Evolutionary conservation across 2,797 vertebrate genomes (phyloP).

Genomic region (Anguilla megastoma): DNA sequence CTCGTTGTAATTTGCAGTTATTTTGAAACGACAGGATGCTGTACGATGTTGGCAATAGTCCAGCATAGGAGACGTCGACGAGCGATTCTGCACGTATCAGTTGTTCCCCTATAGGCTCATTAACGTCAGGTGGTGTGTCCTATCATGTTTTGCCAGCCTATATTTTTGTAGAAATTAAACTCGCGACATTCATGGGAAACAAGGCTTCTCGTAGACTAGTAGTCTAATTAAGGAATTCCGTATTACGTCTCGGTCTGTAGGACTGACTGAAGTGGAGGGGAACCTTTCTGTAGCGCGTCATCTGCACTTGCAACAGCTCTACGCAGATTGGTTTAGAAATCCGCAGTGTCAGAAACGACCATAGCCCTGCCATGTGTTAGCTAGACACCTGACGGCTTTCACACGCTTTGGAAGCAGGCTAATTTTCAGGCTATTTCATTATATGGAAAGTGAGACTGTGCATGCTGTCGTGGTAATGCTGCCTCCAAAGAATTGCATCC

Average conservation of each 20-base stretch:
- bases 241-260: neutral
- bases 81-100: neutral
- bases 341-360: slow-evolving; percentile 50
- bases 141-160: neutral
- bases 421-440: slow-evolving; percentile 54
- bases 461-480: slow-evolving; percentile 71
- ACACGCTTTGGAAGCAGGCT: slow-evolving; percentile 41
- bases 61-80: neutral
- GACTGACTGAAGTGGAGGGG: neutral
- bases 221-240: neutral
- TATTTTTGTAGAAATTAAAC: neutral
- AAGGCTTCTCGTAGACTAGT: neutral
- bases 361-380: slow-evolving; percentile 51
- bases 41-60: neutral
- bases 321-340: slow-evolving; percentile 59
- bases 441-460: slow-evolving; percentile 72
- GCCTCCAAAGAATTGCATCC: slow-evolving; percentile 84
- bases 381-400: slow-evolving; percentile 59
- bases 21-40: neutral
- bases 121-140: neutral
- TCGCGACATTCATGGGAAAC: neutral
- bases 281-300: slow-evolving; percentile 32
- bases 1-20: neutral
- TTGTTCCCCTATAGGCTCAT: neutral
- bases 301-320: slow-evolving; percentile 13